A percentile compares a stretch with the other conserved stretches of the same genome.
Conservation (phyloP, 2,113 vertebrate genomes). For the Pluvialis apricaria region DNA sequence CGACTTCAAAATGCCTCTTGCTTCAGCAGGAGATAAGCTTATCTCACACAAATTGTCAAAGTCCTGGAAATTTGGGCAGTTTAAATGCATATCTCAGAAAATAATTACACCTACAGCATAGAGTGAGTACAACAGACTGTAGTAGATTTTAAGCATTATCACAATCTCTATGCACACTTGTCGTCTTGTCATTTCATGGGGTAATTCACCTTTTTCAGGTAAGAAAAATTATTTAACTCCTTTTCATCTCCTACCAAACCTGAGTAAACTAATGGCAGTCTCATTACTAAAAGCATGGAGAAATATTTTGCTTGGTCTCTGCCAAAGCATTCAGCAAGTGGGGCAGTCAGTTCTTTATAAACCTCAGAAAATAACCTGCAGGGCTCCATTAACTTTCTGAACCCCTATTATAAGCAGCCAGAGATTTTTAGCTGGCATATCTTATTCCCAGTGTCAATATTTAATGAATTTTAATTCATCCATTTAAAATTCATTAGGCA, state of each 20-base stretch:
- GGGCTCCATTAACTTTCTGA: conserved; percentile 10
- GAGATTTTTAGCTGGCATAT: conserved; percentile 19
- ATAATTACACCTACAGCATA: background rate
- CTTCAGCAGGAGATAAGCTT: background rate
- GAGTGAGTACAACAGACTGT: background rate
- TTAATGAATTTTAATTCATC: conserved; percentile 50
- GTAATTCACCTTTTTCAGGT: conserved; percentile 28
- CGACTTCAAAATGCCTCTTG: background rate
- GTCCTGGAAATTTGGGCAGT: background rate
- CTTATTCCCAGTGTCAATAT: conserved; percentile 35
- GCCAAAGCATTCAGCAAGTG: background rate
- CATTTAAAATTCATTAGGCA: conserved; percentile 52
- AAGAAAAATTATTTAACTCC: conserved; percentile 6
- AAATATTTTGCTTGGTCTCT: background rate
- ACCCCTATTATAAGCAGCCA: background rate
- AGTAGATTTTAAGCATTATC: background rate
- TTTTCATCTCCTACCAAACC: background rate
- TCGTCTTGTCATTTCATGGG: background rate
- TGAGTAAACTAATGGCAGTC: background rate
- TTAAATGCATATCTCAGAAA: background rate
- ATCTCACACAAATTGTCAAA: background rate
- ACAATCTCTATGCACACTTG: background rate
- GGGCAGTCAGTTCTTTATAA: background rate
- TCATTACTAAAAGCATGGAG: background rate
- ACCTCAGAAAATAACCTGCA: background rate